Percentiles rank a stretch among this genome's conserved stretches.
Evolutionary conservation across 2,113 vertebrate species (phyloP).

Genomic region (Stegostoma tigrinum): DNA sequence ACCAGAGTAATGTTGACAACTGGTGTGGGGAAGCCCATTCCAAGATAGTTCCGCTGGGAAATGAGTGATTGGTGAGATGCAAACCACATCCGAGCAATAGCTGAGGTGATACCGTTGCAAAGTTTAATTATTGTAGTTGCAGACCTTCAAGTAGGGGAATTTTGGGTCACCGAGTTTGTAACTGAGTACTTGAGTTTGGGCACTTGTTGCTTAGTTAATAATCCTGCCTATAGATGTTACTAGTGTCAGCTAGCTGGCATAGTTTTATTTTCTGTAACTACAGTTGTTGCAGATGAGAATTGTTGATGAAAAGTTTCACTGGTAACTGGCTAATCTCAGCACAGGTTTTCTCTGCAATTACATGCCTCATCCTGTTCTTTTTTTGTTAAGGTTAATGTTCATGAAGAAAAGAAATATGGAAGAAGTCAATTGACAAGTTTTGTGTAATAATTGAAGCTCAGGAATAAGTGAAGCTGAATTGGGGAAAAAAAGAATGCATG

Average conservation of each 20-base stretch:
- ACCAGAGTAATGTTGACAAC: slow-evolving; percentile 16
- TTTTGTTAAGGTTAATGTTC: slow-evolving; percentile 97
- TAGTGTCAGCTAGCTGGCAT: background rate
- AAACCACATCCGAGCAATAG: slow-evolving; percentile 12
- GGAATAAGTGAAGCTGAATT: slow-evolving; percentile 96
- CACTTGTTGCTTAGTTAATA: background rate
- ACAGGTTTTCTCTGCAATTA: slow-evolving; percentile 43
- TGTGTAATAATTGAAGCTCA: slow-evolving; percentile 95
- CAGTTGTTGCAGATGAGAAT: slow-evolving; percentile 25
- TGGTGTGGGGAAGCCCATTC: slow-evolving; percentile 22
- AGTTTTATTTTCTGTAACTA: slow-evolving; percentile 17
- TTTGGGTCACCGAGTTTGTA: background rate
- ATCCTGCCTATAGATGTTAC: background rate
- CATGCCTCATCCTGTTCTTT: slow-evolving; percentile 99
- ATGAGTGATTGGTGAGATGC: slow-evolving; percentile 16
- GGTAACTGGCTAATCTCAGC: slow-evolving; percentile 35
- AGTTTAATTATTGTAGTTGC: background rate
- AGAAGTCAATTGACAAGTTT: slow-evolving; percentile 97
- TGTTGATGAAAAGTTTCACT: slow-evolving; percentile 30
- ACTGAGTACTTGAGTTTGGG: background rate
- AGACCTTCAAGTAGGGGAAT: background rate
- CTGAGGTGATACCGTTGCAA: slow-evolving; percentile 16
- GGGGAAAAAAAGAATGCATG: slow-evolving; percentile 95
- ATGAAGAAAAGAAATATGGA: slow-evolving; percentile 96
- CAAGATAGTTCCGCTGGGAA: background rate